Percentiles rank a stretch among this genome's conserved stretches.
Evolutionary conservation across 2,113 vertebrate genomes (phyloP).

Genomic region (Chaetorhynchus papuensis): DNA sequence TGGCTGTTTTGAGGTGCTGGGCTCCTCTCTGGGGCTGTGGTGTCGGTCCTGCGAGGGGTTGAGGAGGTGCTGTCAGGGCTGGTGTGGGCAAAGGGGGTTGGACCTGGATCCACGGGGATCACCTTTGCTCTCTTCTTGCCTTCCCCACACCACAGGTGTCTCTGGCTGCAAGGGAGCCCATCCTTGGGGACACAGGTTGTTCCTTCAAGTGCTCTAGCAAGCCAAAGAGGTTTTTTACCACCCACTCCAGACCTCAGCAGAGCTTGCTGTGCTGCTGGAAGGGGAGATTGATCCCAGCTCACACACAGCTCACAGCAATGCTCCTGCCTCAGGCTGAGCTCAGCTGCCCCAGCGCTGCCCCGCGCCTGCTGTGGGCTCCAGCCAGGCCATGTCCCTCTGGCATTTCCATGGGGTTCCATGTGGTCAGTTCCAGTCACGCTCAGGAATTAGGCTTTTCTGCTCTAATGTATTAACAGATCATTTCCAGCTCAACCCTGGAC

Average conservation of each 20-base stretch:
- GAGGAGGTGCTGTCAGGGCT: background rate
- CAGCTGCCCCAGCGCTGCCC: background rate
- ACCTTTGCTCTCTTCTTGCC: background rate
- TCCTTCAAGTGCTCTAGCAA: background rate
- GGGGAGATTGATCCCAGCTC: background rate
- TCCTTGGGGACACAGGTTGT: background rate
- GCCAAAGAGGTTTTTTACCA: background rate
- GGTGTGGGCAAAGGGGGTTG: background rate
- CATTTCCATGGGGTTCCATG: background rate
- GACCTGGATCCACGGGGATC: background rate
- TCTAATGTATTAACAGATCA: background rate
- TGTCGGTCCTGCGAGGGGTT: accelerated
- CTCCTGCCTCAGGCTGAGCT: background rate
- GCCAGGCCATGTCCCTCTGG: accelerated
- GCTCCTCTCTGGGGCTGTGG: background rate
- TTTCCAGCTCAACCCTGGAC: background rate
- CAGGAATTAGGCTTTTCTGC: background rate
- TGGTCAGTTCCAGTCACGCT: background rate
- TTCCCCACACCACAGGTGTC: background rate
- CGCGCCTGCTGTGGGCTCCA: accelerated
- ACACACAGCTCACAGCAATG: background rate
- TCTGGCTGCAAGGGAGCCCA: background rate
- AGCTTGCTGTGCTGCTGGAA: background rate
- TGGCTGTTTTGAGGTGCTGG: background rate
- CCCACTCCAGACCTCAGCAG: background rate